These are phyloP conservation scores for Emydocephalus ijimae DNA, from an alignment of 2,113 vertebrate genomes.

Conservation along the genomic window DNA sequence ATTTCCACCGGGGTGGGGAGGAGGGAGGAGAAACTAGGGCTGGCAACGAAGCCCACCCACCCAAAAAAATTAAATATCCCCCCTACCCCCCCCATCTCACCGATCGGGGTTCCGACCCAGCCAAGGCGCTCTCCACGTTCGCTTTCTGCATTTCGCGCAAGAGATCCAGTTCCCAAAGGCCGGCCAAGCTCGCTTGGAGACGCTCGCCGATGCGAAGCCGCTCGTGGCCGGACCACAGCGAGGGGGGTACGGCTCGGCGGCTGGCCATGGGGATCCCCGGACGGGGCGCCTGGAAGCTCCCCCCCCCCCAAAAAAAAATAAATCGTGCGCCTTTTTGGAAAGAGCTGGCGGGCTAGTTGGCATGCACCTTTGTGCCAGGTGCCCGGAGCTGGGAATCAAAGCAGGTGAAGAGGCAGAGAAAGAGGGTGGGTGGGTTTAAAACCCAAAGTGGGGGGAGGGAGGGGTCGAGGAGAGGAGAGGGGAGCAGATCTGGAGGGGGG, in stretches of 20 bases:
- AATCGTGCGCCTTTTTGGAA: not conserved
- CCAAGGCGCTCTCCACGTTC: constrained; percentile 69
- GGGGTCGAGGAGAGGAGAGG: not conserved
- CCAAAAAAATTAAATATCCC: too few species aligned
- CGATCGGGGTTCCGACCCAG: not conserved
- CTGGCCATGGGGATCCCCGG: not conserved
- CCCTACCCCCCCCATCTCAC: not conserved
- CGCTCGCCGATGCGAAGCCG: constrained; percentile 77
- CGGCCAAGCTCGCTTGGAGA: constrained; percentile 76
- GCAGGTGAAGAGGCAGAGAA: not conserved
- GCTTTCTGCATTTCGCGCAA: constrained; percentile 72
- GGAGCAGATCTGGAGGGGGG: not conserved
- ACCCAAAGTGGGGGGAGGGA: not conserved
- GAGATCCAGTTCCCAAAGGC: constrained; percentile 77
- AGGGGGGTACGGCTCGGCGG: constrained; percentile 71
- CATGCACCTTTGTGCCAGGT: not conserved
- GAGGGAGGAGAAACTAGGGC: not conserved
- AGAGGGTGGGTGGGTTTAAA: too few species aligned
- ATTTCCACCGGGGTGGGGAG: not conserved
- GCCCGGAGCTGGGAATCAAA: not conserved
- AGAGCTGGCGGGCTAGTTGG: not conserved
- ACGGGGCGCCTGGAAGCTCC: not conserved
- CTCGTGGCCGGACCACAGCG: constrained; percentile 77
- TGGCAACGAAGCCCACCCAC: not conserved
- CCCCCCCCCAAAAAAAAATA: too few species aligned